phyloP scores from a whole-genome alignment of 2,113 vertebrate species.

The Chrysochloris asiatica region DNA sequence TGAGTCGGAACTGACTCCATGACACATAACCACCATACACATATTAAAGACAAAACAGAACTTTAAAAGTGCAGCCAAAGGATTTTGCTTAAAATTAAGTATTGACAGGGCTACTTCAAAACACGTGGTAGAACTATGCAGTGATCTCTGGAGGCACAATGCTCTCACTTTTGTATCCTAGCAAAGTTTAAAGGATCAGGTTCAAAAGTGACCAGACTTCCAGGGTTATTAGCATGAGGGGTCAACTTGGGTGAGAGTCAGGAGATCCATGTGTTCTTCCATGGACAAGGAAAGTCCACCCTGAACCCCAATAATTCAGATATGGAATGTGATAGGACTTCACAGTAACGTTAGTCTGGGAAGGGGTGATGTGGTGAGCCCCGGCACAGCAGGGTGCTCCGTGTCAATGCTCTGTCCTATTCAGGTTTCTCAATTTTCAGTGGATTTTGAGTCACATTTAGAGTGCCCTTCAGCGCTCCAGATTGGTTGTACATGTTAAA shows the following conservation, averaged over 20 bases:
- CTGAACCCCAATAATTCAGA: slow-evolving; percentile 78
- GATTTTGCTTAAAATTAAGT: slow-evolving; percentile 83
- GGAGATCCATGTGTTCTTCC: slow-evolving; percentile 70
- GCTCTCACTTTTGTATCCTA: slow-evolving; percentile 71
- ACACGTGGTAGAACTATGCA: slow-evolving; percentile 80
- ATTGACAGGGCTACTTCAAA: slow-evolving; percentile 83
- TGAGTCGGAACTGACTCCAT: too few relatives aligned
- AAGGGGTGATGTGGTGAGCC: slow-evolving; percentile 73
- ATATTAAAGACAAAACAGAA: slow-evolving; percentile 81
- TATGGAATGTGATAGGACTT: slow-evolving; percentile 87
- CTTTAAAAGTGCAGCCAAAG: slow-evolving; percentile 87
- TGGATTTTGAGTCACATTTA: slow-evolving; percentile 80
- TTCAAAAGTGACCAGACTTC: slow-evolving; percentile 46
- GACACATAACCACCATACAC: too few relatives aligned
- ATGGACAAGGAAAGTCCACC: slow-evolving; percentile 78
- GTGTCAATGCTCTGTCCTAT: slow-evolving; percentile 69
- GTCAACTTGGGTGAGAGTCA: slow-evolving; percentile 63
- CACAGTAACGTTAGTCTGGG: slow-evolving; percentile 85
- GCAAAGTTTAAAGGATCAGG: slow-evolving; percentile 75
- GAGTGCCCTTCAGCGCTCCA: slow-evolving; percentile 84
- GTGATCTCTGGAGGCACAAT: slow-evolving; percentile 73
- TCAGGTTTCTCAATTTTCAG: slow-evolving; percentile 69
- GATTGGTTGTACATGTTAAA: slow-evolving; percentile 78
- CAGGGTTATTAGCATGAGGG: slow-evolving; percentile 50
- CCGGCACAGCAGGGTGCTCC: slow-evolving; percentile 76